Percentiles rank a stretch among this genome's conserved stretches.
phyloP scores from a whole-genome alignment of 2,113 vertebrate genomes.

The Alosa alosa region DNA sequence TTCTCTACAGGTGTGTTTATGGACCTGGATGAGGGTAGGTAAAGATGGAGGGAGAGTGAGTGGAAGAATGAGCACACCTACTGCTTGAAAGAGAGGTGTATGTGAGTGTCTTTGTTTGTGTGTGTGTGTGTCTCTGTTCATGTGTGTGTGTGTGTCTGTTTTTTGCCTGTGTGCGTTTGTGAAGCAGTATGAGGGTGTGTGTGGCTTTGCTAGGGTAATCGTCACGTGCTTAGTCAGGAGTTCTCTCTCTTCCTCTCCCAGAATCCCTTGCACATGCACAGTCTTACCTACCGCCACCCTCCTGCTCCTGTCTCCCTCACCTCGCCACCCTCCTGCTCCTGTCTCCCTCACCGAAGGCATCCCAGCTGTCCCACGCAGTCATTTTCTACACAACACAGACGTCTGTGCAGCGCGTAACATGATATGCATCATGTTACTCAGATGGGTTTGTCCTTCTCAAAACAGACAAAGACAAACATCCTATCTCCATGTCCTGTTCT shows the following conservation, averaged over 20 bases:
- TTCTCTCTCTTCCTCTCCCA: neutral
- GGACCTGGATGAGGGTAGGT: constrained; percentile 75
- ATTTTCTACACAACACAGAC: no score
- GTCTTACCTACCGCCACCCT: neutral
- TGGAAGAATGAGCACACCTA: neutral
- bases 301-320: neutral
- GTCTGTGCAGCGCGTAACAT: neutral
- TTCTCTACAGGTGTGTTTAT: constrained; percentile 77
- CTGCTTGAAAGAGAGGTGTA: neutral
- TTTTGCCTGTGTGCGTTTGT: neutral
- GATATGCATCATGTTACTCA: constrained; percentile 2
- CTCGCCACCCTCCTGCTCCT: neutral
- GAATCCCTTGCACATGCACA: neutral
- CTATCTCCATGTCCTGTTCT: neutral
- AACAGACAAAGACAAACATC: neutral
- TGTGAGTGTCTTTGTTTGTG: neutral
- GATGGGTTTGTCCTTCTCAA: neutral
- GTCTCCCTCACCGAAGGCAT: neutral
- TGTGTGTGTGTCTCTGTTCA: constrained; percentile 18
- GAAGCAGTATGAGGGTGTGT: constrained; percentile 2
- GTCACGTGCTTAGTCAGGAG: neutral
- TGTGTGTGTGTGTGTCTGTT: neutral
- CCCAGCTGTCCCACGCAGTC: no score
- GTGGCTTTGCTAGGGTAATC: neutral
- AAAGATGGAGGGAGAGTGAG: neutral